Evolutionary conservation across 2,797 vertebrate genomes (phyloP).

Genomic region (Botia almorhae): DNA sequence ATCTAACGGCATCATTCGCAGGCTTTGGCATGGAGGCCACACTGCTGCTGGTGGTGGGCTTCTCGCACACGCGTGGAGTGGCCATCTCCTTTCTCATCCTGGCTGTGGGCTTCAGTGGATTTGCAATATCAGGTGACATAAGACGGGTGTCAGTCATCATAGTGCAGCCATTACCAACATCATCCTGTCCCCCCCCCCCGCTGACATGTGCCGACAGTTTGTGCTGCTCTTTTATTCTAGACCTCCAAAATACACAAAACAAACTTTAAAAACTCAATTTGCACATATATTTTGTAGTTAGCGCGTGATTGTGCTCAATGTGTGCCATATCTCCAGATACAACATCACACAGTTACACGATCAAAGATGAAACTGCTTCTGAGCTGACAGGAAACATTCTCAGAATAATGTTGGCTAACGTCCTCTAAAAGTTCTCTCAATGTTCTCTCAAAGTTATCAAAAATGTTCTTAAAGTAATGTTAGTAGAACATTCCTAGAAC

Average conservation of each 20-base stretch:
- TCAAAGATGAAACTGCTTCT: neutral
- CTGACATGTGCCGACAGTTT: neutral
- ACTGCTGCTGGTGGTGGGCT: constrained; percentile 94
- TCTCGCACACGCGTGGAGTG: constrained; percentile 91
- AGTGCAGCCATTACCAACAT: constrained; percentile 3
- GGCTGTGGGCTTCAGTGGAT: constrained; percentile 97
- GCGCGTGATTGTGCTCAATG: too few relatives aligned
- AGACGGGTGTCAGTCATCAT: neutral
- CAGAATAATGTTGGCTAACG: too few relatives aligned
- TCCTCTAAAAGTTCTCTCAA: too few relatives aligned
- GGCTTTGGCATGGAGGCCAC: constrained; percentile 99
- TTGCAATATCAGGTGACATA: constrained; percentile 94
- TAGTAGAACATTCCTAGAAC: too few relatives aligned
- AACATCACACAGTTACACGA: too few relatives aligned
- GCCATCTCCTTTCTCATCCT: constrained; percentile 95
- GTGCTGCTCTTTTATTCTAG: neutral
- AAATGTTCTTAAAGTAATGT: too few relatives aligned
- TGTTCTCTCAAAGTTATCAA: too few relatives aligned
- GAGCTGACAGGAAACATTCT: too few relatives aligned
- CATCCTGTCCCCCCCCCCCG: neutral
- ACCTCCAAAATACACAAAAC: neutral
- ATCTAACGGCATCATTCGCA: constrained; percentile 60
- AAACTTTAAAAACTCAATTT: neutral
- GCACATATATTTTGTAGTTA: too few relatives aligned
- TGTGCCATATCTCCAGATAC: too few relatives aligned